These are phyloP conservation scores for Drymonia ruficornis DNA, from an alignment of 2,888 invertebrate genomes.

Conservation along the genomic window DNA sequence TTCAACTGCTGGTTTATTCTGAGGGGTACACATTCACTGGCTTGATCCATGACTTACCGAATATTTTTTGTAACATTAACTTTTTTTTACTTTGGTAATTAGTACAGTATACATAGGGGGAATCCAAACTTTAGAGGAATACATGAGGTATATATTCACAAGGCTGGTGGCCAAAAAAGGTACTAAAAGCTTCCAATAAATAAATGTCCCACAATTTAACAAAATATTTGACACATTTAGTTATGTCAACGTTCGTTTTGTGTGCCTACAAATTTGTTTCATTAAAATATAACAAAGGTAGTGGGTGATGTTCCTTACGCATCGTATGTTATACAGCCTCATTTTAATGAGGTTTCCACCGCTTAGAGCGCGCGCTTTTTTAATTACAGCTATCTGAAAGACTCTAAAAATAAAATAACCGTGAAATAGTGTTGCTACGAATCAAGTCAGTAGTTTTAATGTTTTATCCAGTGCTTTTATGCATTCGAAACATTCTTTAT, in stretches of 20 bases:
- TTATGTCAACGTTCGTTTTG: too few relatives aligned
- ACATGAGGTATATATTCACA: too few relatives aligned
- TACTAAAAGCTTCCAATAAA: too few relatives aligned
- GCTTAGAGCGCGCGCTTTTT: slow-evolving; percentile 20
- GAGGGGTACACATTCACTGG: slow-evolving; percentile 4
- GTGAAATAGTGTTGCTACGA: slow-evolving; percentile 32
- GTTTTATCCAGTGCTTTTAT: slow-evolving; percentile 2
- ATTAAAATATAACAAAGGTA: neutral
- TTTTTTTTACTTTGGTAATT: too few relatives aligned
- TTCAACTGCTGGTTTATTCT: slow-evolving; percentile 30
- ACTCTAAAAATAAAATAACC: slow-evolving; percentile 39
- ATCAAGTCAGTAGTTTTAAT: slow-evolving; percentile 25
- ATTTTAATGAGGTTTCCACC: slow-evolving; percentile 44
- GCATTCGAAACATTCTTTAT: neutral
- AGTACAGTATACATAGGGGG: too few relatives aligned
- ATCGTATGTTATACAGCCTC: slow-evolving; percentile 26
- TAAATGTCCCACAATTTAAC: too few relatives aligned
- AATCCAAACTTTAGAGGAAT: too few relatives aligned
- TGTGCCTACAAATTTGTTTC: too few relatives aligned
- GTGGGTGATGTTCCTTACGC: slow-evolving; percentile 9
- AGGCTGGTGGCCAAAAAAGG: too few relatives aligned
- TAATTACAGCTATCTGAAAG: slow-evolving; percentile 46
- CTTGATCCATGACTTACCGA: too few relatives aligned
- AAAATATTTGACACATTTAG: too few relatives aligned
- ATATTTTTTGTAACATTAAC: too few relatives aligned